A percentile compares a stretch with the other conserved stretches of the same genome.
Conservation (phyloP, 2,888 invertebrate genomes). For the Drosophila nr. medialis region DNA sequence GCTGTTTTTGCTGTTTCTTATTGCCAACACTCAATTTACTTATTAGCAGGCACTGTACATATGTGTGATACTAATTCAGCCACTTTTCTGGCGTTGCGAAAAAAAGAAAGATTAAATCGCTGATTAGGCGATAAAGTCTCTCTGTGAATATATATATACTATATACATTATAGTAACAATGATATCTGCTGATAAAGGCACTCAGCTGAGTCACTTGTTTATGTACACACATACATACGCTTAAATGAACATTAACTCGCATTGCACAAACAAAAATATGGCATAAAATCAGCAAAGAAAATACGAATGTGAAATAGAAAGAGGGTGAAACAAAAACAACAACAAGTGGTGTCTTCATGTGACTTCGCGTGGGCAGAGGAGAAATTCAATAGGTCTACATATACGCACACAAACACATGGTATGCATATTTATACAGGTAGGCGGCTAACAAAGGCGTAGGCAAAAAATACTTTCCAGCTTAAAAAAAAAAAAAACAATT, state of each 20-base stretch:
- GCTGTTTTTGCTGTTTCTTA: background rate
- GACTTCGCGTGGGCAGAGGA: conserved; percentile 34
- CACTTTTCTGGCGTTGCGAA: conserved; percentile 30
- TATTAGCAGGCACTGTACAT: conserved; percentile 7
- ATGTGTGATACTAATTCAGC: background rate
- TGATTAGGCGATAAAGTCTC: conserved; percentile 51
- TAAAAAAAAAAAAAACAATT: conserved; percentile 24
- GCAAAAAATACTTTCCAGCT: conserved; percentile 31
- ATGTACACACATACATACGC: background rate
- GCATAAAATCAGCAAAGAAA: conserved; percentile 38
- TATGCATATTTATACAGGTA: conserved; percentile 13
- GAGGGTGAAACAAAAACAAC: conserved; percentile 14
- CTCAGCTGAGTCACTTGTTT: conserved; percentile 41
- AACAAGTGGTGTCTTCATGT: conserved; percentile 7
- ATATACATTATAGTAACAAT: conserved; percentile 28
- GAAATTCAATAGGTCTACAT: conserved; percentile 53
- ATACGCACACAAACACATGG: background rate
- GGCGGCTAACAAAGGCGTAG: conserved; percentile 34
- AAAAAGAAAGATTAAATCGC: conserved; percentile 9
- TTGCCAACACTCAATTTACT: background rate
- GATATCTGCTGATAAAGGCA: conserved; percentile 44
- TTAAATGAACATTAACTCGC: conserved; percentile 10
- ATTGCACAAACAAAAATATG: conserved; percentile 20
- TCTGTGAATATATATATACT: background rate
- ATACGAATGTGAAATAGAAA: conserved; percentile 41